A percentile compares a stretch with the other conserved stretches of the same genome.
Evolutionary conservation across 1,140 invertebrate species (phyloP).

Genomic region (Delia radicum): DNA sequence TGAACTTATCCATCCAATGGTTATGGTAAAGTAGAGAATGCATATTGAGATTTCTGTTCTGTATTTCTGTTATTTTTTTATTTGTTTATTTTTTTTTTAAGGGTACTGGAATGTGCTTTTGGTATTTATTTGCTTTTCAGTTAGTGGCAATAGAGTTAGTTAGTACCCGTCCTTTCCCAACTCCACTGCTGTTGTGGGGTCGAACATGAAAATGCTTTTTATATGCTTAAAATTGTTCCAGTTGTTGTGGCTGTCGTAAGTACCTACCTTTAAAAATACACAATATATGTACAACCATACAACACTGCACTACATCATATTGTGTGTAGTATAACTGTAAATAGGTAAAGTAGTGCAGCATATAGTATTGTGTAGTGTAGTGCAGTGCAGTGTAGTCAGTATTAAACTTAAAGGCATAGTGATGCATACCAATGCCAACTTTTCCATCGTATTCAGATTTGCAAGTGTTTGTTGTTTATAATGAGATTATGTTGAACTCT

Average conservation of each 20-base stretch:
- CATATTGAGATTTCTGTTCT: neutral
- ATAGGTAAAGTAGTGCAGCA: no score
- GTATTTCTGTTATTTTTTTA: neutral
- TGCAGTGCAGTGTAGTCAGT: no score
- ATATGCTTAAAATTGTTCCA: neutral
- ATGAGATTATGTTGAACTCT: constrained; percentile 21
- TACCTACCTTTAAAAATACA: no score
- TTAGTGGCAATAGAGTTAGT: neutral
- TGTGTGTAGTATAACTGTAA: no score
- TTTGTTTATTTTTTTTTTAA: neutral
- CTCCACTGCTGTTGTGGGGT: neutral
- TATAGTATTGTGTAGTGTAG: no score
- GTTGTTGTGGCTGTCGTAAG: neutral
- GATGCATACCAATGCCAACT: no score
- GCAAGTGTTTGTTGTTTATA: constrained; percentile 5
- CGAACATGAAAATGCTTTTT: constrained; percentile 16
- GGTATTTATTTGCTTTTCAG: neutral
- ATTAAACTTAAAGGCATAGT: no score
- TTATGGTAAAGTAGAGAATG: neutral
- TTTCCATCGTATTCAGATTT: neutral
- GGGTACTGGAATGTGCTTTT: neutral
- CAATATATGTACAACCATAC: no score
- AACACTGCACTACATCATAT: no score
- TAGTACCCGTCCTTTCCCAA: neutral
- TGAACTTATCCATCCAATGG: neutral